Base-by-base conservation (phyloP, 64 coral and sea anemone genomes). In the Porites australiensis region DNA sequence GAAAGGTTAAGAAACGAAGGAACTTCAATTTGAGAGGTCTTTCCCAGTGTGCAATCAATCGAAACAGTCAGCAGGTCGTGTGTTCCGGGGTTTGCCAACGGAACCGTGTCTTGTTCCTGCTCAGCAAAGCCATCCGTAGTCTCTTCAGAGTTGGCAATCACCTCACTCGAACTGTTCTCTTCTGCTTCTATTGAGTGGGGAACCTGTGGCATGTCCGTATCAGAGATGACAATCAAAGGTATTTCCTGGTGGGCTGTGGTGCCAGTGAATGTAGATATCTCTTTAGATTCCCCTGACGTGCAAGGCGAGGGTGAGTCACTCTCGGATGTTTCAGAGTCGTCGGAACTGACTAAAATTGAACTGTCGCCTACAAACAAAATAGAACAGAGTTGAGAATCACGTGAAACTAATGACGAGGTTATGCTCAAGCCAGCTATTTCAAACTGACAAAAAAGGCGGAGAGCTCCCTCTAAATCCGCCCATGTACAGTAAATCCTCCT, bases 11-110 rank as follows among this genome's bases (percentile, higher is more conserved):
- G 43, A 16, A 48, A 65, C 20, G 79, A 64, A 45, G 58, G 59
- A 0, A 82, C 23, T 68, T 27, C 62, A 61, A 69, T 68, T 18
- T 84, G 81, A 18, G 81, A 84, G 50, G 18, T 6, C 6, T 84
- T 69, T 8, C 62, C 81, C 63, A 84, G 63, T 2, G 15, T 84
- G 16, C 81, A 51, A 8, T 68, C 63, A n/a, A 68, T 46, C 63
- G 81, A 84, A 20, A 68, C 62, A 7, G 81, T 84, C 81, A 84
- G 18, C 45, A 84, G 44, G 20, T 84, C 63, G 63, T 84, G 81
- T 13, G 15, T 44, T 19, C 81, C 63, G 19, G 61, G 18, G 9
- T 84, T 84, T 69, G 81, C 6, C 10, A 51, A 15, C 14, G 81
- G 63, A 47, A 15, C 16, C 13, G 81, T 68, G 45, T 48, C 69